Base-by-base conservation (phyloP, 2,888 invertebrate genomes). In the Charanyca ferruginea region DNA sequence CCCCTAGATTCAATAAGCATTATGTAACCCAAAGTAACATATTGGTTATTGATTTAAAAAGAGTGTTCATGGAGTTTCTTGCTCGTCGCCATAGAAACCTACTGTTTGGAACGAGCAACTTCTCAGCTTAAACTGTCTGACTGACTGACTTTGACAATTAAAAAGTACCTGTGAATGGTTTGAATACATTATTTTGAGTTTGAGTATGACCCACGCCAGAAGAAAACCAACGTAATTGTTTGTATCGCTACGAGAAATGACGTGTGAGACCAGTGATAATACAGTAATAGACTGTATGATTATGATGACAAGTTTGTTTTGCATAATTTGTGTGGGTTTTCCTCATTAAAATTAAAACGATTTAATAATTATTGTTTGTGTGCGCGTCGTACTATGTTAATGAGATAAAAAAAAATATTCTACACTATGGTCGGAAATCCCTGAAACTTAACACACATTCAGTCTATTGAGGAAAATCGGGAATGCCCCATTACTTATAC, bases 401-500 rank as follows among this genome's bases (percentile, higher is more conserved):
- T 75, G 20, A 47, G 20, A 32, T 13, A 16, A 52, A 23, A 18
- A 47, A 32, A 55, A 32, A 38, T 22, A n/a, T 28, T 28, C n/a
- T 22, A n/a, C 11, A 13, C 28, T 22, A 20, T 28, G 32, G 35
- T 49, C 28, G 71, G 51, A 47, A 77, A 35, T 63, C 53, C 45
- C 70, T 42, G 11, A 42, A 45, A 62, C 35, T n/a, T 42, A 42
- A 25, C 3, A 42, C 9, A 9, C 7, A 45, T 63, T 32, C 3
- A 25, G 28, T 22, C 9, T 16, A n/a, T 42, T 22, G 16, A 62
- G 73, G 48, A 53, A 48, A 53, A 35, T 35, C 16, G 73, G 73
- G 77, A 28, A 44, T 55, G 58, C 35, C 73, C 73, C 72, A 57
- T 60, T n/a, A n/a, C n/a, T n/a, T 60, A 41, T 38, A 11, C 35